Evolutionary conservation across 2,113 vertebrate species (phyloP).

Genomic region (Poicephalus gulielmi): DNA sequence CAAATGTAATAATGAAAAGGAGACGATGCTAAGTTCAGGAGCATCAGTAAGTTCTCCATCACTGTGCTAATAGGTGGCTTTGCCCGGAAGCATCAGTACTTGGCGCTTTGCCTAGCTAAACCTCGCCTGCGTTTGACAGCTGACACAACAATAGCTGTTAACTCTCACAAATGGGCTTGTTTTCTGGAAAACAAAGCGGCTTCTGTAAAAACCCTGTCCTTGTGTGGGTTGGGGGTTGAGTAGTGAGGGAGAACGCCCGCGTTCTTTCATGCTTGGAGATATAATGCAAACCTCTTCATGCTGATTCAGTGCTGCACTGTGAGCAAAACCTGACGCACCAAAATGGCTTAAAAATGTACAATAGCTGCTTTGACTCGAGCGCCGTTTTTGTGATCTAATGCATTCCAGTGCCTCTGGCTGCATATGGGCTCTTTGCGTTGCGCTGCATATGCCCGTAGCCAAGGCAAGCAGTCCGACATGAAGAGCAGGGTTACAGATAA

Average conservation of each 20-base stretch:
- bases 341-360: background rate
- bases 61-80: background rate
- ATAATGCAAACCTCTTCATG: background rate
- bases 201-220: background rate
- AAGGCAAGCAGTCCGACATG: rapidly evolving
- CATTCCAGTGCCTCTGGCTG: background rate
- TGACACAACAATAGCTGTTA: background rate
- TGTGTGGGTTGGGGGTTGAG: background rate
- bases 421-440: rapidly evolving
- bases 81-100: background rate
- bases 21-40: background rate
- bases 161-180: background rate
- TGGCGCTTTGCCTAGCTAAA: background rate
- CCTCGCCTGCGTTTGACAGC: background rate
- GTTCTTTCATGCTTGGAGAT: background rate
- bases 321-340: background rate
- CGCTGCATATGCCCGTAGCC: rapidly evolving
- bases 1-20: background rate
- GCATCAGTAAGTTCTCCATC: background rate
- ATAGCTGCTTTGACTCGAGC: background rate
- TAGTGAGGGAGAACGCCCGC: background rate
- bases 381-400: rapidly evolving
- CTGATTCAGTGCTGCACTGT: background rate
- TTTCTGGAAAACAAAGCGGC: background rate
- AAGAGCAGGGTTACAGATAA: background rate